A percentile compares a stretch with the other conserved stretches of the same genome.
These are phyloP conservation scores for Cryptocephalus primarius DNA, from an alignment of 2,888 invertebrate species.

Conservation along the genomic window DNA sequence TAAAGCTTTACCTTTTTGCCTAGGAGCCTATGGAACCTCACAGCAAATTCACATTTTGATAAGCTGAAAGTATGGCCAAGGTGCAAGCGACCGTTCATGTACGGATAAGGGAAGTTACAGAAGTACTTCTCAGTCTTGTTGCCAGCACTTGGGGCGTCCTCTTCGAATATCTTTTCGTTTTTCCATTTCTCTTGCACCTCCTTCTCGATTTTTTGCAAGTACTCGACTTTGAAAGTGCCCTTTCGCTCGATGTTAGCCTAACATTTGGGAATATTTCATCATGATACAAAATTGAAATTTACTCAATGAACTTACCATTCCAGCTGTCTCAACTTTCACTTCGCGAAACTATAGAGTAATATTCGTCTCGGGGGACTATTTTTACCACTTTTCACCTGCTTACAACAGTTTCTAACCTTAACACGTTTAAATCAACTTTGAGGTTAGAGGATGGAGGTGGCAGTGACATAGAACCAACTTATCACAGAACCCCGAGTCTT, in stretches of 20 bases:
- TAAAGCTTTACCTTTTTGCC: constrained; percentile 54
- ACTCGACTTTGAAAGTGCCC: constrained; percentile 93
- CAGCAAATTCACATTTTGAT: constrained; percentile 96
- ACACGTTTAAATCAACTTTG: too few species aligned
- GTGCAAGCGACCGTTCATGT: constrained; percentile 98
- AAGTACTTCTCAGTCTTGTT: constrained; percentile 70
- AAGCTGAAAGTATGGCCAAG: constrained; percentile 95
- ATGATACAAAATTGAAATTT: background rate
- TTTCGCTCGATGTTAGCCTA: constrained; percentile 53
- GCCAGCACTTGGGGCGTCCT: constrained; percentile 61
- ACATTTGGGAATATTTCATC: constrained; percentile 2
- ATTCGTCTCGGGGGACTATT: too few species aligned
- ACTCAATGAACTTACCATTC: background rate
- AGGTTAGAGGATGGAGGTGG: too few species aligned
- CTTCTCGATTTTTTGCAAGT: constrained; percentile 79
- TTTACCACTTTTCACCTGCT: too few species aligned
- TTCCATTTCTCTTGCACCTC: constrained; percentile 84
- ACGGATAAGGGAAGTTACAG: constrained; percentile 95
- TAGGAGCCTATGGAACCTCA: constrained; percentile 82
- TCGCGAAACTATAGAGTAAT: too few species aligned
- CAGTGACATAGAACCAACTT: too few species aligned
- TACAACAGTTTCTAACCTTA: too few species aligned
- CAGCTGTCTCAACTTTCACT: too few species aligned
- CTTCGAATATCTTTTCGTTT: constrained; percentile 64
- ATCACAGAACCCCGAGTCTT: too few species aligned